Base-by-base conservation (phyloP, 1,140 invertebrate genomes). In the Atta cephalotes region DNA sequence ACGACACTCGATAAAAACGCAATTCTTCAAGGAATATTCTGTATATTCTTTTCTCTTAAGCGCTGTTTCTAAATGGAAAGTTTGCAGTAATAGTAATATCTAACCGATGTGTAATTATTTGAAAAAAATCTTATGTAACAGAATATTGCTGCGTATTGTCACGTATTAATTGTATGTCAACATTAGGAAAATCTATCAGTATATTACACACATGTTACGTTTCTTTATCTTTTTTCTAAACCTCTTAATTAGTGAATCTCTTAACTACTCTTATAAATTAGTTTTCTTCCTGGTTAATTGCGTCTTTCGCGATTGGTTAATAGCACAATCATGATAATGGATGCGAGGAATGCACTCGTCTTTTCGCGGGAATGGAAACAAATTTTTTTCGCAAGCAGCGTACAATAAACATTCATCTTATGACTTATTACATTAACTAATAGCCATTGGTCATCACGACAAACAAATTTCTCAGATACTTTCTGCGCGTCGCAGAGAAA, bases 381-480 rank as follows among this genome's bases (percentile, higher is more conserved):
- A 39, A 62, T 62, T 82, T 39, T 81, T 21, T 45, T 60, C 51
- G 31, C 65, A n/a, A 71, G 4, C 51, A 81, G 51, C 79, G 53
- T 51, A 71, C 28, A 49, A 72, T n/a, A 68, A 87, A 87, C 51
- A n/a, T 53, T 71, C 45, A 56, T 28, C 21, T 56, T 25, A 71
- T 68, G 62, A 49, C 58, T 86, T 63, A 66, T 62, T 63, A 77
- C 87, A 86, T 90, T 89, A 88, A 88, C 90, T 88, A 92, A 91
- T 91, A 86, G 86, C 28, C 71, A 70, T 66, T 90, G 79, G 87
- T 91, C 90, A 76, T 86, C 81, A 86, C 51, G 39, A 88, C 88
- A 91, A 91, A 91, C 84, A 89, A 78, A 77, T 74, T 87, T 76
- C 87, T 86, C 76, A 68, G 65, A 31, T 78, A 58, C 76, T 62